A percentile compares a stretch with the other conserved stretches of the same genome.
phyloP scores from a whole-genome alignment of 2,113 vertebrate genomes.

The Ceyx cyanopectus region DNA sequence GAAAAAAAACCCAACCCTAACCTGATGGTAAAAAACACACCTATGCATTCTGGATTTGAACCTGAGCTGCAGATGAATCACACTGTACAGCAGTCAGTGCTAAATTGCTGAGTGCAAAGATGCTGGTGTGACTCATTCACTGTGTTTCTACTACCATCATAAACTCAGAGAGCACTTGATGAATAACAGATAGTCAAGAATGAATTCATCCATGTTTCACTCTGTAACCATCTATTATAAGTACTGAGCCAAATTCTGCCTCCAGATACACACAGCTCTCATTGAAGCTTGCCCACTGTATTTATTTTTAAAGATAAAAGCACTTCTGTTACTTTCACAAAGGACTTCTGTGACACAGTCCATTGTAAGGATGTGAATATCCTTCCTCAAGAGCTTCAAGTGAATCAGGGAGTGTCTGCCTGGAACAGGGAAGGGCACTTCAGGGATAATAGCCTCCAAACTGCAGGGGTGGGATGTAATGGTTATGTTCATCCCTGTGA shows the following conservation, averaged over 20 bases:
- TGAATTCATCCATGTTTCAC: conserved; percentile 57
- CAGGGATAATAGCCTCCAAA: background rate
- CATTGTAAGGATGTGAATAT: conserved; percentile 41
- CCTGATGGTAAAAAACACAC: background rate
- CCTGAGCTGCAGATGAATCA: background rate
- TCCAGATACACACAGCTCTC: conserved; percentile 39
- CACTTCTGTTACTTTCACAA: conserved; percentile 54
- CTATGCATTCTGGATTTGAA: background rate
- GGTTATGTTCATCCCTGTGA: background rate
- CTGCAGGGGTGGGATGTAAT: rapidly evolving
- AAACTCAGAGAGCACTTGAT: conserved; percentile 43
- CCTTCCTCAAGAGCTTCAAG: conserved; percentile 21
- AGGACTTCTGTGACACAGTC: conserved; percentile 19
- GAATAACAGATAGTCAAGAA: conserved; percentile 50
- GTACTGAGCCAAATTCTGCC: conserved; percentile 48
- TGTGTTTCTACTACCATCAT: conserved; percentile 47
- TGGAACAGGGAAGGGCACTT: background rate
- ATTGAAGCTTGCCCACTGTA: conserved; percentile 45
- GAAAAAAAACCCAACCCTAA: background rate
- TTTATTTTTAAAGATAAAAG: conserved; percentile 70
- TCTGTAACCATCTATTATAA: conserved; percentile 49
- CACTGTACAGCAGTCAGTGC: background rate
- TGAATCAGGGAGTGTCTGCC: background rate
- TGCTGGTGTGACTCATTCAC: conserved; percentile 28
- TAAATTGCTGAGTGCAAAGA: conserved; percentile 27